Evolutionary conservation across 2,888 invertebrate species (phyloP).

Genomic region (Fragum whitleyi): DNA sequence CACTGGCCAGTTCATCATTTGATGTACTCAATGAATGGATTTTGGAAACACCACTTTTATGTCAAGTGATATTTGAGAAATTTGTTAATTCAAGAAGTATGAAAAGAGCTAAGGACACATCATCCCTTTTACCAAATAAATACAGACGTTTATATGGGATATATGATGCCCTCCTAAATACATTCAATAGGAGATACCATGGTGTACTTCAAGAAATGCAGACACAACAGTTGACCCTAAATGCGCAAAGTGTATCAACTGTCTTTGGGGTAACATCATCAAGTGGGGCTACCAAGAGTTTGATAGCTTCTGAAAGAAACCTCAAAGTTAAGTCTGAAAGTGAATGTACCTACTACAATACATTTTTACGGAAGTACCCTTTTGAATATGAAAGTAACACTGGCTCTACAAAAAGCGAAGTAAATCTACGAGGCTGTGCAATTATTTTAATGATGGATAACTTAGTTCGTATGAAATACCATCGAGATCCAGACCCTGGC

Average conservation of each 20-base stretch:
- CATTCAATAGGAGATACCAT: slow-evolving; percentile 38
- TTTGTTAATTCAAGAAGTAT: slow-evolving; percentile 32
- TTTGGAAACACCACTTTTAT: slow-evolving; percentile 32
- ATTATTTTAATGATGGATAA: slow-evolving; percentile 44
- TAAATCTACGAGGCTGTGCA: slow-evolving; percentile 35
- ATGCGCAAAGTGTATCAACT: slow-evolving; percentile 36
- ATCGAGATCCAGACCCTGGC: slow-evolving; percentile 39
- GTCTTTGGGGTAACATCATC: slow-evolving; percentile 46
- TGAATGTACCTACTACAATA: slow-evolving; percentile 51
- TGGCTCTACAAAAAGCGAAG: background rate
- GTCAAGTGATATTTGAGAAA: slow-evolving; percentile 33
- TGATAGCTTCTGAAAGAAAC: slow-evolving; percentile 30
- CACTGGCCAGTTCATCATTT: slow-evolving; percentile 19
- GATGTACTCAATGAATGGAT: slow-evolving; percentile 39
- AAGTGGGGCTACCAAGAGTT: slow-evolving; percentile 33
- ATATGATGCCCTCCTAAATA: slow-evolving; percentile 41
- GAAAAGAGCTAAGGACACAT: background rate
- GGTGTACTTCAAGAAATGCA: slow-evolving; percentile 44
- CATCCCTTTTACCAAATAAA: slow-evolving; percentile 17
- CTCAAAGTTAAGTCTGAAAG: slow-evolving; percentile 26
- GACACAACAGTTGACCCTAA: slow-evolving; percentile 36
- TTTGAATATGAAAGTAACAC: background rate
- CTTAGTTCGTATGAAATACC: slow-evolving; percentile 35
- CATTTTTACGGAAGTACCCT: slow-evolving; percentile 38
- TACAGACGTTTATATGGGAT: slow-evolving; percentile 29